These are phyloP conservation scores for Pterocles orientalis DNA, from an alignment of 2,113 vertebrate species.

Conservation along the genomic window DNA sequence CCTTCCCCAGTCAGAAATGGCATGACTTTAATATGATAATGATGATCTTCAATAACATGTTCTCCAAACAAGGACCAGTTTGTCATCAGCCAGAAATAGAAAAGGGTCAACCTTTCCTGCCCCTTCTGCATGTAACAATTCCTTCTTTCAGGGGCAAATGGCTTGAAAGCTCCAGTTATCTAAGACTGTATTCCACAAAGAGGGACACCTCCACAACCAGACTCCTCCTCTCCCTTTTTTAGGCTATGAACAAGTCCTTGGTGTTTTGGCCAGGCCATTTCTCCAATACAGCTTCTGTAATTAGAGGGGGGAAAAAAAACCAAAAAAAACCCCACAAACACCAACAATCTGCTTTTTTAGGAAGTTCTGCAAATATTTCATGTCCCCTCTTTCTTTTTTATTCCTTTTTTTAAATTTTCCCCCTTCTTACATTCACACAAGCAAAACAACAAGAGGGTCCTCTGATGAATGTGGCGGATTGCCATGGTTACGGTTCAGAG, in stretches of 20 bases:
- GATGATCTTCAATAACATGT: slow-evolving; percentile 15
- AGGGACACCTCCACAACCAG: slow-evolving; percentile 29
- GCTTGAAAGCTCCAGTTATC: slow-evolving; percentile 33
- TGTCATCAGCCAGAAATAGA: slow-evolving; percentile 66
- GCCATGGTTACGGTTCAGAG: slow-evolving; percentile 88
- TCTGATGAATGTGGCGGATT: slow-evolving; percentile 83
- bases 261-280: not conserved
- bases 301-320: not conserved
- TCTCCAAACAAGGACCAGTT: slow-evolving; percentile 67
- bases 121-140: slow-evolving; percentile 43
- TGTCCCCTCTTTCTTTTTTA: slow-evolving; percentile 44
- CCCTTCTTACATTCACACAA: slow-evolving; percentile 68
- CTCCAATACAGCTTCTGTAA: slow-evolving; percentile 36
- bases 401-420: not conserved
- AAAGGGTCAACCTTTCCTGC: slow-evolving; percentile 61
- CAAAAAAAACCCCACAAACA: not conserved
- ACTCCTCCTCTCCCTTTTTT: slow-evolving; percentile 21
- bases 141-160: slow-evolving; percentile 54
- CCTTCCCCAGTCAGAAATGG: not conserved
- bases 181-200: slow-evolving; percentile 12
- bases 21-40: slow-evolving; percentile 45
- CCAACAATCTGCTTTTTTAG: not conserved
- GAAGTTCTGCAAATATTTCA: slow-evolving; percentile 74
- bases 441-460: slow-evolving; percentile 84
- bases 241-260: slow-evolving; percentile 36